Conservation (phyloP, 64 coral and sea anemone species). For the Hydrozoanthus tunicans region DNA sequence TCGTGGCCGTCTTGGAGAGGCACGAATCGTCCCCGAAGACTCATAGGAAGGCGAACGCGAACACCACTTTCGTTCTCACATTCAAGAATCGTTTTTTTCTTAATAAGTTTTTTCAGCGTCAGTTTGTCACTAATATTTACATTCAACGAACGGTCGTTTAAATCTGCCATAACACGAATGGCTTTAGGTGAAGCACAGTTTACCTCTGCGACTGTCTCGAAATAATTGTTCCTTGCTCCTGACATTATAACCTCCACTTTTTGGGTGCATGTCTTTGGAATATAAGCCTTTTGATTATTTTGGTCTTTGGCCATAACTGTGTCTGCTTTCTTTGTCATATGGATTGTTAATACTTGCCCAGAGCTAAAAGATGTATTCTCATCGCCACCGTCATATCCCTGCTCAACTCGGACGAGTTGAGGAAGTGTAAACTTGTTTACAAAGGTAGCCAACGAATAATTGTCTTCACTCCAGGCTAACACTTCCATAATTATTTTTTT, state of each 20-base stretch:
- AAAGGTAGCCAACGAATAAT: not conserved
- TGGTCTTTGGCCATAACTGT: not conserved
- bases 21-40: not conserved
- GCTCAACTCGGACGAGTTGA: not conserved
- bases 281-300: not conserved
- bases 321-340: not conserved
- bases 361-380: not conserved
- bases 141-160: not conserved
- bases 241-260: conserved; percentile 4
- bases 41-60: not conserved
- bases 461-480: not conserved
- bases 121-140: conserved; percentile 6
- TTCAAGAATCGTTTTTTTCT: conserved; percentile 4
- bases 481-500: not conserved
- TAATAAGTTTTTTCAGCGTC: not conserved
- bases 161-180: not conserved
- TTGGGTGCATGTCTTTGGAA: conserved; percentile 1
- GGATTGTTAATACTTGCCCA: not conserved
- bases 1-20: not conserved
- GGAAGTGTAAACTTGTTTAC: conserved; percentile 13
- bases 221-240: no score
- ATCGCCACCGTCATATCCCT: not conserved
- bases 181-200: not conserved
- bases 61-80: not conserved
- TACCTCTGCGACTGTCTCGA: not conserved